Percentiles rank a stretch among this genome's conserved stretches.
Conservation (phyloP, 2,113 vertebrate species). For the Rhea americana region DNA sequence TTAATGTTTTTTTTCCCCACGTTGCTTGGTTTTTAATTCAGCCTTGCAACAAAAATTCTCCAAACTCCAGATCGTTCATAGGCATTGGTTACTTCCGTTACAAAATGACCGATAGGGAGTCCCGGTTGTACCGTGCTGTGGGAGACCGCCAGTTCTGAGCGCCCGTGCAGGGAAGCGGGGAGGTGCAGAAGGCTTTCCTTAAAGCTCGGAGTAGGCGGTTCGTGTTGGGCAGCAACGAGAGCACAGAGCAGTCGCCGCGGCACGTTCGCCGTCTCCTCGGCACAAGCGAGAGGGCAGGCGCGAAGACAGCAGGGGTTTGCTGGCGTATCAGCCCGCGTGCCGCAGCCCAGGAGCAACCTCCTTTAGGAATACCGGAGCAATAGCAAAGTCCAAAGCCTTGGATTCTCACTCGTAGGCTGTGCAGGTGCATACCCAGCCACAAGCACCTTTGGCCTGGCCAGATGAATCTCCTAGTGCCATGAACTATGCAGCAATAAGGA, state of each 20-base stretch:
- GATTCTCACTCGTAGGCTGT: neutral
- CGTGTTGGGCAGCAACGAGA: neutral
- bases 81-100: neutral
- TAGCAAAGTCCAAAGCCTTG: neutral
- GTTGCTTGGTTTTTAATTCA: slow-evolving; percentile 1
- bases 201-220: neutral
- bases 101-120: neutral
- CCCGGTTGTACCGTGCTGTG: neutral
- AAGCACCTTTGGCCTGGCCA: neutral
- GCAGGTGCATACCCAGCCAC: neutral
- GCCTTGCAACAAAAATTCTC: neutral
- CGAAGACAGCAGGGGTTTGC: too few relatives aligned
- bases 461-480: neutral
- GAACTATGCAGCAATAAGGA: neutral
- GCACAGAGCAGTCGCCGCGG: neutral
- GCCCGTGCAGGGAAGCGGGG: neutral
- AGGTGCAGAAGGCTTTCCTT: neutral
- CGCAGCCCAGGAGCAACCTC: neutral
- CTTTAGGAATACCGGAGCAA: neutral
- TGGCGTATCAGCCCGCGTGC: neutral
- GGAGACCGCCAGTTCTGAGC: neutral
- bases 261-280: too few relatives aligned
- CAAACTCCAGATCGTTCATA: neutral
- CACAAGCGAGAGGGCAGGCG: neutral
- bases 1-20: neutral